Evolutionary conservation across 2,797 vertebrate genomes (phyloP).

Genomic region (Pseudochirops corinnae): DNA sequence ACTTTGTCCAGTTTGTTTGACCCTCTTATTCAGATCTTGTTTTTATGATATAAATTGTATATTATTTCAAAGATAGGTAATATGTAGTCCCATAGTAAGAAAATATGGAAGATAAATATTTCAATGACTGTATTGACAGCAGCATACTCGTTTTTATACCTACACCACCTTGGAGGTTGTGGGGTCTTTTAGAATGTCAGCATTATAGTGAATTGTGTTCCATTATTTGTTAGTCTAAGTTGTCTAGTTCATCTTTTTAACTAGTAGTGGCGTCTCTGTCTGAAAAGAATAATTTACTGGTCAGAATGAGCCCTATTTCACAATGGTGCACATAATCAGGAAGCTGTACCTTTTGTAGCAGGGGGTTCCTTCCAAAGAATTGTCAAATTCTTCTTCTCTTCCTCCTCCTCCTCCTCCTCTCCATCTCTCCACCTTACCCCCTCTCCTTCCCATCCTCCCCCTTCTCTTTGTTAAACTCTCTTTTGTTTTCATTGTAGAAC

Average conservation of each 20-base stretch:
- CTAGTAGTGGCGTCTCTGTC: background rate
- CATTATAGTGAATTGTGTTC: conserved; percentile 45
- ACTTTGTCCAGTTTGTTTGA: background rate
- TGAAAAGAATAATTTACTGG: conserved; percentile 7
- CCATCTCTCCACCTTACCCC: too few relatives aligned
- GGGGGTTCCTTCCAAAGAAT: background rate
- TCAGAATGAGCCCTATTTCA: conserved; percentile 42
- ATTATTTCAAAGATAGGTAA: conserved; percentile 20
- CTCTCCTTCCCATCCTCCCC: too few relatives aligned
- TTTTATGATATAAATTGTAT: background rate
- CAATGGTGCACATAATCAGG: background rate
- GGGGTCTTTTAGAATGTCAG: conserved; percentile 37
- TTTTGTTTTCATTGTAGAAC: conserved; percentile 22
- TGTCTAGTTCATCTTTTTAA: conserved; percentile 27
- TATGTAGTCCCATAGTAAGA: background rate
- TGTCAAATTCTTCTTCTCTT: background rate
- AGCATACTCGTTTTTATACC: conserved; percentile 40
- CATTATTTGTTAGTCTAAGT: conserved; percentile 32
- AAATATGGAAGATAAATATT: conserved; percentile 32
- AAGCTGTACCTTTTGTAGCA: background rate
- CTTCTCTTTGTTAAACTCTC: background rate
- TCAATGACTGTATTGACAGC: conserved; percentile 27
- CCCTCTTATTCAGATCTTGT: conserved; percentile 18
- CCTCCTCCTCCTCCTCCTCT: too few relatives aligned
- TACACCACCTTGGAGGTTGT: background rate